A percentile compares a stretch with the other conserved stretches of the same genome.
These are phyloP conservation scores for Neopelma chrysocephalum DNA, from an alignment of 2,797 vertebrate genomes.

Conservation along the genomic window DNA sequence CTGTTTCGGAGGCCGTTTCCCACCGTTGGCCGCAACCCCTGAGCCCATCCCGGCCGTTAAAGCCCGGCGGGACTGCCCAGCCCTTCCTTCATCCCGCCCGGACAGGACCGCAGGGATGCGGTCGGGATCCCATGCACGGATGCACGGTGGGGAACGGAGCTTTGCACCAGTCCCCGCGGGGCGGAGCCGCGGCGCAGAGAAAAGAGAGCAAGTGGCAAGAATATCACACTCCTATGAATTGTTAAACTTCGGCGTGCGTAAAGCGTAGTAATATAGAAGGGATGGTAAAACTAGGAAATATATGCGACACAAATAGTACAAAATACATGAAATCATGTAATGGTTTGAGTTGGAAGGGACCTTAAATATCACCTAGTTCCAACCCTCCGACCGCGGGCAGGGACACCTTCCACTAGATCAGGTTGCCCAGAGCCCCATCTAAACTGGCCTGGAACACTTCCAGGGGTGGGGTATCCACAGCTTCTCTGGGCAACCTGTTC, in stretches of 20 bases:
- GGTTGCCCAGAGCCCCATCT: background rate
- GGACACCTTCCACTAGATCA: background rate
- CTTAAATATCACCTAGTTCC: background rate
- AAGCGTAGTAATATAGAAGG: background rate
- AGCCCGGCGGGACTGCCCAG: accelerated
- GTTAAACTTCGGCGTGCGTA: background rate
- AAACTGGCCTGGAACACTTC: background rate
- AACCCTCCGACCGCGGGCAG: background rate
- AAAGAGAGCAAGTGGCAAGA: too few species aligned
- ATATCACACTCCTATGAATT: accelerated
- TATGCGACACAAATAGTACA: background rate
- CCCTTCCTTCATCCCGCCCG: background rate
- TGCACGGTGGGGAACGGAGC: accelerated
- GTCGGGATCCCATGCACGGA: accelerated
- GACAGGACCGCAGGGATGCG: background rate
- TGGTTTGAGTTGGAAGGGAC: background rate
- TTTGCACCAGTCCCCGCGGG: accelerated
- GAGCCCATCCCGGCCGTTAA: background rate
- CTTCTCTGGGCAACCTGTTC: background rate
- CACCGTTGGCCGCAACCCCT: background rate
- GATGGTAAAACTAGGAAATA: background rate
- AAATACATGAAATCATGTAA: background rate
- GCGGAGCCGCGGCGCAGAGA: background rate
- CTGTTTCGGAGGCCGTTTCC: background rate
- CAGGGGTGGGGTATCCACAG: background rate